Conservation (phyloP, 2,113 vertebrate genomes). For the Rhinopomastus cyanomelas region DNA sequence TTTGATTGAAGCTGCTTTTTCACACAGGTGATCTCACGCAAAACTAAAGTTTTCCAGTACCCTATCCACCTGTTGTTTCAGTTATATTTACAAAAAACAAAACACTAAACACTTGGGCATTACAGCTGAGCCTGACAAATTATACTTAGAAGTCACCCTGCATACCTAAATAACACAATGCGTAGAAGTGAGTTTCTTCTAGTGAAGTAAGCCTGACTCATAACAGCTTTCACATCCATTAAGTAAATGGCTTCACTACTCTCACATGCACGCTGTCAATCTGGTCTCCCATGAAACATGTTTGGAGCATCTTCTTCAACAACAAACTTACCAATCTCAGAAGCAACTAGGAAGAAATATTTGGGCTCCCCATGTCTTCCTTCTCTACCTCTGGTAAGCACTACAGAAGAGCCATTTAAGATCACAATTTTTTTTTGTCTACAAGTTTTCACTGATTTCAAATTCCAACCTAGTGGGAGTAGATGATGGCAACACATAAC, state of each 20-base stretch:
- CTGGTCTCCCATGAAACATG: not conserved
- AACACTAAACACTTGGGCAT: not conserved
- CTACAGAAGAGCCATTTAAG: not conserved
- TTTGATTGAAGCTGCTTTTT: not conserved
- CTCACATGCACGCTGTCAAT: not conserved
- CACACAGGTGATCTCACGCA: not conserved
- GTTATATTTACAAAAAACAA: not conserved
- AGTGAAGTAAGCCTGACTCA: not conserved
- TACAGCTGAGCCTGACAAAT: not conserved
- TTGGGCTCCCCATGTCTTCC: not conserved
- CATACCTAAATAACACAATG: rapidly evolving
- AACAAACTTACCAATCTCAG: not conserved
- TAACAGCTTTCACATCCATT: not conserved
- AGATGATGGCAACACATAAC: not conserved
- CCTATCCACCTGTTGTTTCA: not conserved
- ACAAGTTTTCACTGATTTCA: not conserved
- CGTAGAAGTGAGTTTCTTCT: not conserved
- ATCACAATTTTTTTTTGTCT: not conserved
- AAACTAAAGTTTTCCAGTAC: not conserved
- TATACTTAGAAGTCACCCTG: not conserved
- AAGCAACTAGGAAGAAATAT: not conserved
- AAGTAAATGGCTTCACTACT: not conserved
- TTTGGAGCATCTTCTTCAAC: not conserved
- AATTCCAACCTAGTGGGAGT: not conserved
- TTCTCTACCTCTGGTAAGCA: not conserved